Evolutionary conservation across 1,140 invertebrate species (phyloP).

Genomic region (Drosophila parabipectinata): DNA sequence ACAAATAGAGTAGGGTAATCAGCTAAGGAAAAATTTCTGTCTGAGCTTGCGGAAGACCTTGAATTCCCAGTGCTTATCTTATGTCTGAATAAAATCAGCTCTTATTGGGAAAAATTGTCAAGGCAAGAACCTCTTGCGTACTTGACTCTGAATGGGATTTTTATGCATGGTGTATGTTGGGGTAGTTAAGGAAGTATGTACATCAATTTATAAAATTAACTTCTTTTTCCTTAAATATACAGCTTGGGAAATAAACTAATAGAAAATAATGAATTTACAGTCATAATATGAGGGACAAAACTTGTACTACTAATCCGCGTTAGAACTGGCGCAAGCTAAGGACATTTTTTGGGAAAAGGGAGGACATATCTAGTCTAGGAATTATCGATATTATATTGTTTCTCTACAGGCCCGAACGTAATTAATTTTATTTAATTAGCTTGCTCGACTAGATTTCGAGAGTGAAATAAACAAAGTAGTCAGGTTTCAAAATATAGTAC

Average conservation of each 20-base stretch:
- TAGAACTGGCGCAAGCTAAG: constrained; percentile 4
- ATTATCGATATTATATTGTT: constrained; percentile 6
- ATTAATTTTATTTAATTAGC: constrained; percentile 34
- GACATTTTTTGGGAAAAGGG: constrained; percentile 15
- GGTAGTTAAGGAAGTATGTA: constrained; percentile 1
- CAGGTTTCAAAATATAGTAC: background rate
- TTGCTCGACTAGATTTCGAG: background rate
- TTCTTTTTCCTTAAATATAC: background rate
- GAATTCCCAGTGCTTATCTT: constrained; percentile 29
- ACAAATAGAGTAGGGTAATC: background rate
- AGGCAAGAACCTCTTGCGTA: constrained; percentile 11
- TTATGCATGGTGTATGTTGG: background rate
- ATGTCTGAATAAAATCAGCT: constrained; percentile 31
- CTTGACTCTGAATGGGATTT: background rate
- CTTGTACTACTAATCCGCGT: background rate
- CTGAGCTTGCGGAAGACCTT: constrained; percentile 25
- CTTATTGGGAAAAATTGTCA: constrained; percentile 40
- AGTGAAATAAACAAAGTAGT: background rate
- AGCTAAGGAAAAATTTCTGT: constrained; percentile 2
- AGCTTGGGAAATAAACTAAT: background rate
- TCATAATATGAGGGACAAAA: background rate
- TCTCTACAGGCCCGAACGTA: background rate
- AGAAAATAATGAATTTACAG: background rate
- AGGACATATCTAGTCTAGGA: constrained; percentile 13
- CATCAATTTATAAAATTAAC: background rate